Evolutionary conservation across 2,113 vertebrate species (phyloP).

Genomic region (Ancistrus triradiatus): DNA sequence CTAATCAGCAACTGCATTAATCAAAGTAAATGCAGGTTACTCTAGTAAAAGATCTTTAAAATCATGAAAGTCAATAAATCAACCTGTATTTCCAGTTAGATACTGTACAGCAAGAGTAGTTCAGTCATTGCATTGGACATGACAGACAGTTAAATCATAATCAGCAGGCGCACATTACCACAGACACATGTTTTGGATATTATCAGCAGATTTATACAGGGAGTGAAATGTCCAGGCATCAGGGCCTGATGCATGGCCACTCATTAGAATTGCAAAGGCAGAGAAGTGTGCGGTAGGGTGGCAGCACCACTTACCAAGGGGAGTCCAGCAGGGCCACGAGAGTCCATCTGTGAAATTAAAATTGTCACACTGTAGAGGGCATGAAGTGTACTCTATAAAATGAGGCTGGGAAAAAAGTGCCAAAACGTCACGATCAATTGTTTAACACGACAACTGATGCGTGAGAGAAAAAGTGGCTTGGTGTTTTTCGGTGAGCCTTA

Average conservation of each 20-base stretch:
- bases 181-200: slow-evolving; percentile 40
- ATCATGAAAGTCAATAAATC: slow-evolving; percentile 8
- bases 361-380: slow-evolving; percentile 35
- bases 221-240: slow-evolving; percentile 41
- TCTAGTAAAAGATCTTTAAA: not conserved
- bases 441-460: slow-evolving; percentile 29
- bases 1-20: slow-evolving; percentile 27
- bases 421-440: slow-evolving; percentile 38
- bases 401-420: slow-evolving; percentile 33
- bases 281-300: slow-evolving; percentile 9
- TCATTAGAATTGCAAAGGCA: slow-evolving; percentile 53
- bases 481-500: not conserved
- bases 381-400: slow-evolving; percentile 39
- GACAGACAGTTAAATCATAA: slow-evolving; percentile 35
- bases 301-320: slow-evolving; percentile 18
- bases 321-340: slow-evolving; percentile 28
- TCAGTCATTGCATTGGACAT: not conserved
- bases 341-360: slow-evolving; percentile 50
- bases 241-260: slow-evolving; percentile 37
- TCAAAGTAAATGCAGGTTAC: not conserved
- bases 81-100: slow-evolving; percentile 4
- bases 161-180: slow-evolving; percentile 14
- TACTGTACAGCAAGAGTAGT: not conserved
- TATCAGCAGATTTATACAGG: slow-evolving; percentile 49
- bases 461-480: not conserved